A percentile compares a stretch with the other conserved stretches of the same genome.
Conservation (phyloP, 64 coral and sea anemone genomes). For the Pocillopora damicornis region DNA sequence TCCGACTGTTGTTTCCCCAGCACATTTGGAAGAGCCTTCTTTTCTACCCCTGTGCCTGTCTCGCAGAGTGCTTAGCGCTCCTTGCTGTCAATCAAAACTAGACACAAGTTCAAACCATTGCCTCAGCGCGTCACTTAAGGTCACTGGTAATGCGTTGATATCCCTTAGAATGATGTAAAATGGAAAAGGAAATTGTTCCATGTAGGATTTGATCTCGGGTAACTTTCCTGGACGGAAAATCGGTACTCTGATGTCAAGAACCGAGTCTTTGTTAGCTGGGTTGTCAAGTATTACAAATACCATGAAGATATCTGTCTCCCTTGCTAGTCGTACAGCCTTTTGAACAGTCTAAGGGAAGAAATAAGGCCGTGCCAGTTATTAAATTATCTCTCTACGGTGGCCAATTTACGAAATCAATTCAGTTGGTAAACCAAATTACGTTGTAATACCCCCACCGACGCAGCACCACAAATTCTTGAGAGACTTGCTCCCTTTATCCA, state of each 20-base stretch:
- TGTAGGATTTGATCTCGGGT: conserved; percentile 91
- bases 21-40: background rate
- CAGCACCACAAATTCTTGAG: too few species aligned
- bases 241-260: conserved; percentile 93
- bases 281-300: conserved; percentile 97
- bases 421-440: too few species aligned
- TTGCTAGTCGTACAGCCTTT: conserved; percentile 67
- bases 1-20: too few species aligned
- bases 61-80: background rate
- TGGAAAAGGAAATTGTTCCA: conserved; percentile 90
- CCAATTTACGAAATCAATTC: too few species aligned
- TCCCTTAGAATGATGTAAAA: conserved; percentile 89
- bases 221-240: conserved; percentile 76
- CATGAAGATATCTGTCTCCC: conserved; percentile 80
- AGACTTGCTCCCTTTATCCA: too few species aligned
- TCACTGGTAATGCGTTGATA: conserved; percentile 80
- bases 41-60: background rate
- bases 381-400: too few species aligned
- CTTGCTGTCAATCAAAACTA: conserved; percentile 34
- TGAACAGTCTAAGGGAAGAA: conserved; percentile 74
- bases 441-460: too few species aligned
- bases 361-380: background rate
- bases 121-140: conserved; percentile 86
- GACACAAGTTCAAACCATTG: conserved; percentile 98
- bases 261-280: conserved; percentile 86